Evolutionary conservation across 2,113 vertebrate genomes (phyloP), one percentile per base, ranked within the genome.

Genomic region (Nothoprocta perdicaria): DNA sequence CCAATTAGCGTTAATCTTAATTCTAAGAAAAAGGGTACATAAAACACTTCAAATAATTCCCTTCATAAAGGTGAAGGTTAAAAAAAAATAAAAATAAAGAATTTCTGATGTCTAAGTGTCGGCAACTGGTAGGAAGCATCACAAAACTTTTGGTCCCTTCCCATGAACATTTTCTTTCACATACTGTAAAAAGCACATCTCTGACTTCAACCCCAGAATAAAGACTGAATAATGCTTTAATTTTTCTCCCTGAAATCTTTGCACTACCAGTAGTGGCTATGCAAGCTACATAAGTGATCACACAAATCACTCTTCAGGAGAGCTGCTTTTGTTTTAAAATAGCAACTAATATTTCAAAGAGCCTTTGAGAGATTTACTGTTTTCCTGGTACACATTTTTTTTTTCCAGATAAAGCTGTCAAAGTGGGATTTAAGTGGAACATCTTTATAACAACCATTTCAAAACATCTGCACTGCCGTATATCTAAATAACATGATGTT

Each of bases 11-110:
- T 90, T 90, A 57, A 90, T 82, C 41, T 48, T 80, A 88, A 78
- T 86, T 95, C 91, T 35, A 86, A 60, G 19, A 75, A 96, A 80
- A 29, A 66, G 27, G 41, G 80, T 19, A 65, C 26, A 33, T 26
- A 90, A 71, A 86, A 89, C 72, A 26, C 83, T 83, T 84, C 53
- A 46, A 60, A 57, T 22, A 69, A 68, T 90, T 92, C 79, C 58
- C 45, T 13, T 89, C 77, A 74, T 18, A 76, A 38, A 76, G 86
- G 27, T 9, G 67, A 19, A 4, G 0, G 60, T 43, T 43, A 43
- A 53, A 45, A 46, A 55, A 76, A 77, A 88, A 50, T 55, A 31
- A 1, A 22, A 58, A 50, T 73, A 55, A 29, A 31, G 27, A 55
- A 31, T 65, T 18, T 2, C 46, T 27, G 4, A 85, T 5, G 16